Evolutionary conservation across 2,797 vertebrate genomes (phyloP), one percentile per base, ranked within the genome.

Genomic region (Sebastolobus altivelis): DNA sequence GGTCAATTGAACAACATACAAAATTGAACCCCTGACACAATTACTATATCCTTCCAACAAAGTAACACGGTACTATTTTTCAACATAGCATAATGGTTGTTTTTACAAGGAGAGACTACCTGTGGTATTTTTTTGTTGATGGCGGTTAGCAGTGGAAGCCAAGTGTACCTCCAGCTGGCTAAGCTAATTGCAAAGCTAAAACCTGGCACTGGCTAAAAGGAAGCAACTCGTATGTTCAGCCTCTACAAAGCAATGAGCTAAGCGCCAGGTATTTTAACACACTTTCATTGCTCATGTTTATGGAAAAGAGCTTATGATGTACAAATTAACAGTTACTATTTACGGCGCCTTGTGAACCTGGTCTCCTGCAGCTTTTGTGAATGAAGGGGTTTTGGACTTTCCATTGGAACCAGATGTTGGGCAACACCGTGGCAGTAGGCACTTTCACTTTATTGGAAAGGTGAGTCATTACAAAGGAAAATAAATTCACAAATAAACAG

Each of bases 271-370:
- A 90, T 93, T 92, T 92, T 81, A 88, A 89, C 85, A 89, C 88
- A 84, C 87, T 95, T 95, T 92, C 91, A 94, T 86, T 81, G 84
- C 91, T 78, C 84, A 84, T 62, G 76, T 95, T 96, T 95, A 96
- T 95, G 87, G 93, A 94, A 91, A 89, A 92, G 73, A 87, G 83
- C 91, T 94, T 94, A 94, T 93, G 92, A 94, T 94, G 94, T 95
- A 95, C 95, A 96, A 96, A 96, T 96, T 96, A 96, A 95, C 94
- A 89, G 93, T 93, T 93, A 90, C 87, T 88, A 87, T 96, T 96
- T 95, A 96, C 92, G 83, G 93, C 77, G 37, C 85, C 95, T 94
- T 85, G 91, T 96, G 93, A 96, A 96, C 93, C 85, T 88, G 88
- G 90, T 89, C 87, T 88, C 94, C 94, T 85, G 94, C 86, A 87